Percentiles rank a stretch among this genome's conserved stretches.
phyloP scores from a whole-genome alignment of 2,888 invertebrate species.

The Conus canariensis region DNA sequence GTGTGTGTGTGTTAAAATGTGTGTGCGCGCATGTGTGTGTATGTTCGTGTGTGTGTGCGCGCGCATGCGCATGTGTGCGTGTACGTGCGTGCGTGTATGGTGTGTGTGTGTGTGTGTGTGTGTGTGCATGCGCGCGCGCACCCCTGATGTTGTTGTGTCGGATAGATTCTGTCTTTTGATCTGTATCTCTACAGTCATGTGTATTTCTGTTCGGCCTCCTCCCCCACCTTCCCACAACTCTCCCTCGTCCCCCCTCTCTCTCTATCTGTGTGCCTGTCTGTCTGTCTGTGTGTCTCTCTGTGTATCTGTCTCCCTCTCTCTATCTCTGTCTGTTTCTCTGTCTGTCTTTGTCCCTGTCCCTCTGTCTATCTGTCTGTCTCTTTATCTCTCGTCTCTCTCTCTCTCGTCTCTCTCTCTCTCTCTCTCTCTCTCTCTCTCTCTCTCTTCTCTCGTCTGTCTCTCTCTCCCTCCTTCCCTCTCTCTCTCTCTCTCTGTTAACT shows the following conservation, averaged over 20 bases:
- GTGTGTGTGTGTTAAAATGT: background rate
- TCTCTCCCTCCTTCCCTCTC: too few species aligned
- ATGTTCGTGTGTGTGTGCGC: conserved; percentile 5
- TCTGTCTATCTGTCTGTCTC: background rate
- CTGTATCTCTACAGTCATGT: background rate
- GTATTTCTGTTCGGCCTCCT: background rate
- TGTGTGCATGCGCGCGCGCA: background rate
- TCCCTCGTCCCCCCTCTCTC: background rate
- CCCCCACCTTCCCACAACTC: too few species aligned
- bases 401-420: too few species aligned
- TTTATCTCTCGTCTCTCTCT: background rate
- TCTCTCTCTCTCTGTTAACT: too few species aligned
- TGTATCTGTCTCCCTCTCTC: background rate
- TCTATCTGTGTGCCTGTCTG: background rate
- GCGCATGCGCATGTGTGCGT: conserved; percentile 3
- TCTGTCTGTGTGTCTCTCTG: background rate
- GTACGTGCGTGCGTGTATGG: background rate
- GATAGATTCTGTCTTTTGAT: background rate
- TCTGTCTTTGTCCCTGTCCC: background rate
- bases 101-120: background rate
- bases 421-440: too few species aligned
- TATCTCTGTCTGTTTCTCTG: background rate
- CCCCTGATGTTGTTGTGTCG: too few species aligned
- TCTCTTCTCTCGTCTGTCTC: too few species aligned
- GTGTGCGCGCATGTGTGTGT: background rate